phyloP scores from a whole-genome alignment of 2,888 invertebrate genomes.

The Idaea dimidiata region DNA sequence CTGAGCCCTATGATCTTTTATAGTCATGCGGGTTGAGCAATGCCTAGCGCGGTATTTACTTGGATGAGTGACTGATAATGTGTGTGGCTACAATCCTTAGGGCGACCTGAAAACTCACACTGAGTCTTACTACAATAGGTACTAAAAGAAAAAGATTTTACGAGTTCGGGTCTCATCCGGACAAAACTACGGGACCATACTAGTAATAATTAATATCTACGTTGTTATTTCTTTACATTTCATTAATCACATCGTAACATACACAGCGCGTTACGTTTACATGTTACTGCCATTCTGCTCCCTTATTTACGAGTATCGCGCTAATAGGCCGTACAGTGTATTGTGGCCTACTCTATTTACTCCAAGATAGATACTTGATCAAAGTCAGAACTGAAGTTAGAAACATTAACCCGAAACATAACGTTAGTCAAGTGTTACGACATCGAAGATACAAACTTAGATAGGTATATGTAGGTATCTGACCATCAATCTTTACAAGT shows the following conservation, averaged over 20 bases:
- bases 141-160: too few relatives aligned
- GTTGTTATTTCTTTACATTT: background rate
- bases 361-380: conserved; percentile 24
- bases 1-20: too few relatives aligned
- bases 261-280: conserved; percentile 25
- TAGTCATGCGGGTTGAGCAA: too few relatives aligned
- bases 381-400: conserved; percentile 24
- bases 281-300: conserved; percentile 25
- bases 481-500: conserved; percentile 4
- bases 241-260: conserved; percentile 26
- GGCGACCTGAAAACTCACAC: too few relatives aligned
- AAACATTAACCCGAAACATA: conserved; percentile 27
- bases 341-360: conserved; percentile 33
- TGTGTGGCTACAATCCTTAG: too few relatives aligned
- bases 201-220: background rate
- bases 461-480: background rate
- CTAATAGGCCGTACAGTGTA: conserved; percentile 31
- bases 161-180: too few relatives aligned
- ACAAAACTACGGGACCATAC: too few relatives aligned
- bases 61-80: too few relatives aligned
- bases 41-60: too few relatives aligned
- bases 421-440: conserved; percentile 21
- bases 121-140: too few relatives aligned
- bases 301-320: conserved; percentile 30
- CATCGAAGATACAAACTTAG: conserved; percentile 19